Conservation (phyloP, 92 coral and sea anemone genomes). For the Bergia sp. region DNA sequence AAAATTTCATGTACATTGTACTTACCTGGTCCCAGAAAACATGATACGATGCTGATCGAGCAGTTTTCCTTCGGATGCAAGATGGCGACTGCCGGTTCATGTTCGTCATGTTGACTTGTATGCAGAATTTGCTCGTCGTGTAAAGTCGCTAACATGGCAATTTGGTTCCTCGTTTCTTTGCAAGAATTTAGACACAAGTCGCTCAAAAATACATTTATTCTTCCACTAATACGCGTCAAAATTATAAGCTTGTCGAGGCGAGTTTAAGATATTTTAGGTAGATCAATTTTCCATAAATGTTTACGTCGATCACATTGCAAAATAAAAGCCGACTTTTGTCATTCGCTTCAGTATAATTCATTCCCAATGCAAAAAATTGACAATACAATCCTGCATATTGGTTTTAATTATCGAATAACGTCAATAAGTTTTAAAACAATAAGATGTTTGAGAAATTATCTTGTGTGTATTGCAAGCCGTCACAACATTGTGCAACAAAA, state of each 20-base stretch:
- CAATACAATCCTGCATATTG: background rate
- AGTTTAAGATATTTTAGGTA: background rate
- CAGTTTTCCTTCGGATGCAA: slow-evolving; percentile 33
- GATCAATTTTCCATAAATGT: too few relatives aligned
- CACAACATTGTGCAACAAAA: background rate
- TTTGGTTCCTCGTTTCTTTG: background rate
- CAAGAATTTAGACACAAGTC: background rate
- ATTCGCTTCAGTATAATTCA: slow-evolving; percentile 11
- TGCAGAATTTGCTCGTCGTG: slow-evolving; percentile 31
- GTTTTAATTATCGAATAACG: slow-evolving; percentile 15
- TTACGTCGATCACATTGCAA: background rate
- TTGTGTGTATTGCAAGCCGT: background rate
- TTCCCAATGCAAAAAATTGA: slow-evolving; percentile 5
- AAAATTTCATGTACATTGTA: background rate
- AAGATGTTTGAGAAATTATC: slow-evolving; percentile 4
- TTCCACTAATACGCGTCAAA: background rate
- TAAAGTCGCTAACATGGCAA: background rate
- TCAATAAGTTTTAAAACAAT: slow-evolving; percentile 25
- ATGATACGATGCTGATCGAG: slow-evolving; percentile 26
- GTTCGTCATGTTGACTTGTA: slow-evolving; percentile 25
- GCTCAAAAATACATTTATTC: background rate
- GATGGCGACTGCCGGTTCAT: slow-evolving; percentile 20
- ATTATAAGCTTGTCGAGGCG: background rate
- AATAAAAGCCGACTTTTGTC: background rate
- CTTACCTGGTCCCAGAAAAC: slow-evolving; percentile 44